Evolutionary conservation across 2,888 invertebrate species (phyloP).

Genomic region (Cephus runcator): DNA sequence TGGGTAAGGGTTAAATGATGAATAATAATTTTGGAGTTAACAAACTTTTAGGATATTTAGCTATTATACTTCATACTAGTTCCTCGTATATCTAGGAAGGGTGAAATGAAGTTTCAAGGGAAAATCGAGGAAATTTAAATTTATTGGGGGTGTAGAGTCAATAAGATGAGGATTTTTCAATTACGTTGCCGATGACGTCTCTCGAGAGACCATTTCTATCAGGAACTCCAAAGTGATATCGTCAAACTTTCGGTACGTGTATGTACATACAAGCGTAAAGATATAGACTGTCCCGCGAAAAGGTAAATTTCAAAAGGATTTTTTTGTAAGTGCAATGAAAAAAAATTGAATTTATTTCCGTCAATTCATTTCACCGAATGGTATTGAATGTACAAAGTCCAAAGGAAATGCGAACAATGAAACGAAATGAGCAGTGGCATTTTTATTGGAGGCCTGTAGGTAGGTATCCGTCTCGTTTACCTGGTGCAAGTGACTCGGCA

Average conservation of each 20-base stretch:
- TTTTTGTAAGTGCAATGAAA: neutral
- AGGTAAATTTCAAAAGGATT: neutral
- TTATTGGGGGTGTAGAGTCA: neutral
- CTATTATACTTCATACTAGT: neutral
- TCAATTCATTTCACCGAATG: neutral
- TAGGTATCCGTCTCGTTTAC: neutral
- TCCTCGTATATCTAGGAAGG: neutral
- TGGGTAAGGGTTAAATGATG: neutral
- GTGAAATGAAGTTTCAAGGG: neutral
- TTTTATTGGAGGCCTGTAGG: neutral
- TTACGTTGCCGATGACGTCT: neutral
- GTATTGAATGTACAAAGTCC: neutral
- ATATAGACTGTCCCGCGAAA: neutral
- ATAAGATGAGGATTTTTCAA: neutral
- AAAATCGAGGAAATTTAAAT: neutral
- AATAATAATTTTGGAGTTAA: neutral
- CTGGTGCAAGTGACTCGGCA: constrained; percentile 1
- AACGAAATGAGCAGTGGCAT: neutral
- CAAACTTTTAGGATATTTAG: neutral
- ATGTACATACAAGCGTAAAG: neutral
- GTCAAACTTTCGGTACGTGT: neutral
- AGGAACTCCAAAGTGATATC: neutral
- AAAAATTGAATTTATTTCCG: neutral
- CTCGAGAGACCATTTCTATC: neutral
- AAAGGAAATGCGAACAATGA: neutral